Evolutionary conservation across 2,888 invertebrate genomes (phyloP).

Genomic region (Pristionchus exspectatus): DNA sequence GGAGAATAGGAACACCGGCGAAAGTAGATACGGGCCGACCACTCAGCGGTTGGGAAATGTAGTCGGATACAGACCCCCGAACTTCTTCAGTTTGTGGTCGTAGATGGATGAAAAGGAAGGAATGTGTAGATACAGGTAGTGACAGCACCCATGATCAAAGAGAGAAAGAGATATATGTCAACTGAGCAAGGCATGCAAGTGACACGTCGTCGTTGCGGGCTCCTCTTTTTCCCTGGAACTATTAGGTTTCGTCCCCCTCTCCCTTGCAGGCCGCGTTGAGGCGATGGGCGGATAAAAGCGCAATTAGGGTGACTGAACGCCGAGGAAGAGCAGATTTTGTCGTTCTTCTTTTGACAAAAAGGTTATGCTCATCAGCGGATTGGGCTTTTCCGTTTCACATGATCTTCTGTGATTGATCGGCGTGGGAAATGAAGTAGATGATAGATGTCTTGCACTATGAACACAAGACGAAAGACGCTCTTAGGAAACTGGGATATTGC

Average conservation of each 20-base stretch:
- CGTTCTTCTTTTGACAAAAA: not conserved
- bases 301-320: not conserved
- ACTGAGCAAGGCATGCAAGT: not conserved
- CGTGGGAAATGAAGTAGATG: not conserved
- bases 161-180: not conserved
- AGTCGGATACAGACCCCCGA: not conserved
- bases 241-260: slow-evolving; percentile 17
- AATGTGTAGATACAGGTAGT: not conserved
- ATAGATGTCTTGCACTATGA: not conserved
- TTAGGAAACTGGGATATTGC: not conserved
- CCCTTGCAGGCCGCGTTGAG: not conserved
- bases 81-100: not conserved
- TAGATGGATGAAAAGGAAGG: not conserved
- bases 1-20: not conserved
- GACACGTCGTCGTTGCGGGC: not conserved
- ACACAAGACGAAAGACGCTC: not conserved
- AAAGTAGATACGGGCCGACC: not conserved
- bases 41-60: not conserved
- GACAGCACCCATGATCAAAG: not conserved
- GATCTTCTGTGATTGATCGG: not conserved
- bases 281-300: not conserved
- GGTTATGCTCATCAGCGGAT: not conserved
- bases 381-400: not conserved
- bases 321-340: not conserved
- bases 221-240: slow-evolving; percentile 33